Base-by-base conservation (phyloP, 2,113 vertebrate species). In the Neopipo cinnamomea region DNA sequence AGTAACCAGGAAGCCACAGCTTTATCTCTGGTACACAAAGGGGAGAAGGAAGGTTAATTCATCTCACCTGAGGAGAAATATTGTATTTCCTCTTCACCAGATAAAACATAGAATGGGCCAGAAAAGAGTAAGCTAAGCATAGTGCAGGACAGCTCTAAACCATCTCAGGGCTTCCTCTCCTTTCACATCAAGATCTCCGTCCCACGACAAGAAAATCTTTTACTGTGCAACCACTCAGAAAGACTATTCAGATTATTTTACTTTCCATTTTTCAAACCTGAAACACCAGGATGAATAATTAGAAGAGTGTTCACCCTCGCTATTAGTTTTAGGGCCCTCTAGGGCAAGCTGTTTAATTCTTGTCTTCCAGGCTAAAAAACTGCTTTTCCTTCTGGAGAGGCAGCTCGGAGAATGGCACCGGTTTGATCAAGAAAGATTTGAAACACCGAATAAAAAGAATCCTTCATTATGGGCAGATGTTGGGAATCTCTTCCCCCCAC, bases 381-480 rank as follows among this genome's bases (percentile, higher is more conserved):
- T 78, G 46, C 72, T 91, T 96, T 94, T 91, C 62, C 85, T 93
- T 77, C 85, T 90, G 2, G 0, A 90, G 68, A 92, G 86, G 52
- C 65, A 75, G 66, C 82, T 81, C 70, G 81, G 75, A 85, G 62
- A 86, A 89, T 59, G 58, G 74, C 61, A 91, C 14, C 18, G 37
- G 39, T 86, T 81, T 93, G 80, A 95, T 90, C 82, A 88, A 81
- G 76, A 95, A 95, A 78, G 50, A 95, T 53, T 85, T 93, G 66
- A 91, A 95, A 80, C 52, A 73, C 14, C 68, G 66, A 96, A 75
- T 68, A 84, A 84, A 93, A 96, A 42, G 39, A 84, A 92, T 65
- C 27, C 33, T 87, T 93, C 76, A 77, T 77, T 83, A 86, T 8
- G 28, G 41, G 85, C 59, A 94, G 55, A 85, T 41, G n/a, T 39